A percentile compares a stretch with the other conserved stretches of the same genome.
These are phyloP conservation scores for Tachuris rubrigastra DNA, from an alignment of 2,113 vertebrate species.

Conservation along the genomic window DNA sequence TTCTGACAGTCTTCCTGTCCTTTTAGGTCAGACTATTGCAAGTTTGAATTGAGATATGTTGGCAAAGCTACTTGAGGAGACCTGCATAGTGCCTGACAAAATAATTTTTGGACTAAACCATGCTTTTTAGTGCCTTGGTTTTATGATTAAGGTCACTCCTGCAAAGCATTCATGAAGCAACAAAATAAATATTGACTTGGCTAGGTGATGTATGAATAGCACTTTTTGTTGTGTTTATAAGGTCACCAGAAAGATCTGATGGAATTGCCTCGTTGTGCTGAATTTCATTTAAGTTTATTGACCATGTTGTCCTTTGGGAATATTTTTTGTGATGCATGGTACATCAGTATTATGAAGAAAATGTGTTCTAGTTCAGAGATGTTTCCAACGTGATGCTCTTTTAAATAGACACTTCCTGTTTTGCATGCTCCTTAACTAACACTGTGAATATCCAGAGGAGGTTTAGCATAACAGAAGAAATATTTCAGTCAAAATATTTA, in stretches of 20 bases:
- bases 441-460: neutral
- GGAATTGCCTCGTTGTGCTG: neutral
- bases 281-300: slow-evolving; percentile 20
- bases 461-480: slow-evolving; percentile 55
- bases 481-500: slow-evolving; percentile 16
- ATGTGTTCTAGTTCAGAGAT: neutral
- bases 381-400: neutral
- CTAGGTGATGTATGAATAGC: slow-evolving; percentile 28
- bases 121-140: slow-evolving; percentile 18
- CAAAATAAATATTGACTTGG: slow-evolving; percentile 43
- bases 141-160: slow-evolving; percentile 19
- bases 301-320: neutral
- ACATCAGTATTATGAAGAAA: neutral
- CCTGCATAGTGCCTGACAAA: neutral
- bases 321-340: neutral
- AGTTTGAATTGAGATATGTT: slow-evolving; percentile 31
- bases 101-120: neutral
- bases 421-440: neutral
- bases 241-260: slow-evolving; percentile 6
- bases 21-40: slow-evolving; percentile 34
- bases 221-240: slow-evolving; percentile 19
- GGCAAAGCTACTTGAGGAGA: slow-evolving; percentile 16
- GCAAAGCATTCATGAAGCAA: neutral
- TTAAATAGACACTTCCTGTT: neutral
- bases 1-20: slow-evolving; percentile 60